These are phyloP conservation scores for Microtus californicus DNA, from an alignment of 2,797 vertebrate species.

Conservation along the genomic window DNA sequence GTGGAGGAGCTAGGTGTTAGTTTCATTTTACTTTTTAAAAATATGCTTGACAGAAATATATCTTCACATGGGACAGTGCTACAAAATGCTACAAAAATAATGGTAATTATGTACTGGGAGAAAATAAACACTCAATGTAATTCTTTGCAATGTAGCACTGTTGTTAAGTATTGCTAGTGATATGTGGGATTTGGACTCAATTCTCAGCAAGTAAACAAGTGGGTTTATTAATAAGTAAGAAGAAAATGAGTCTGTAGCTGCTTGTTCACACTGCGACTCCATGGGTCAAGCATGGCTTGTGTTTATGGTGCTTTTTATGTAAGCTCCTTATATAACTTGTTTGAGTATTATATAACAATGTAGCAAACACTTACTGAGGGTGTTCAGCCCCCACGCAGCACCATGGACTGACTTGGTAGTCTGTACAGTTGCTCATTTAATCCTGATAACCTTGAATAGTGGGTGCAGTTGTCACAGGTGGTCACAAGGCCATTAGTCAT, in stretches of 20 bases:
- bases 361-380: not conserved
- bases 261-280: constrained; percentile 19
- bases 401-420: not conserved
- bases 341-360: not conserved
- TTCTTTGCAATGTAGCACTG: not conserved
- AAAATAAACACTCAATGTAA: not conserved
- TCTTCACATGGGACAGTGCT: no score
- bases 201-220: constrained; percentile 54
- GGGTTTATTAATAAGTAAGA: constrained; percentile 40
- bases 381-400: not conserved
- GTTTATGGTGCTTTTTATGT: constrained; percentile 29
- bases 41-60: not conserved
- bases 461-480: not conserved
- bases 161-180: constrained; percentile 16
- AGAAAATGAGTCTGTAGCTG: constrained; percentile 35
- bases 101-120: not conserved
- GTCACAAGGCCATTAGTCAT: not conserved
- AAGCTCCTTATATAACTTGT: not conserved
- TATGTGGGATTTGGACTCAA: constrained; percentile 46
- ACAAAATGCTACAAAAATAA: not conserved
- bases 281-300: not conserved
- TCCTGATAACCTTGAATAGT: not conserved
- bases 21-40: constrained; percentile 5
- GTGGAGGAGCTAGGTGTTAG: not conserved
- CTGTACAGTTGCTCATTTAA: constrained; percentile 33